Evolutionary conservation across 2,113 vertebrate species (phyloP), one percentile per base, ranked within the genome.

Genomic region (Perccottus glenii): DNA sequence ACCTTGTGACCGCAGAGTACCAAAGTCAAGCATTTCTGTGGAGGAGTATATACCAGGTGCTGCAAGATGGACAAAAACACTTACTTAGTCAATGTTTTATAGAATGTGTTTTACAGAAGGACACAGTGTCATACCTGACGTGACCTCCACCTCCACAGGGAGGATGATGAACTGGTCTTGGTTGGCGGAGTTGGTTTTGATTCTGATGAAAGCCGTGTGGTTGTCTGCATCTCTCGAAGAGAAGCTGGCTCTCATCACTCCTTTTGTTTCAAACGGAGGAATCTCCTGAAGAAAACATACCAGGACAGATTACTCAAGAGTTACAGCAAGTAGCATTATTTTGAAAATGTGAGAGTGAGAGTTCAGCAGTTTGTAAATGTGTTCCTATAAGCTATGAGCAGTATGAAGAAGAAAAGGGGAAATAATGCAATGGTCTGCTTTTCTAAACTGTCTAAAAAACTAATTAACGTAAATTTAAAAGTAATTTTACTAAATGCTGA

Each of bases 231-330:
- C 96, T 90, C 96, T 93, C 4, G 98, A 99, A 0, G 96, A 98
- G 90, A 99, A 99, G 76, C 97, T 99, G 84, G 97, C 98, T 93
- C 98, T 95, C 96, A 99, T 98, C 73, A 99, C 97, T 77, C 96
- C 97, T 86, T 98, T 99, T 14, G 97, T 99, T 93, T 99, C 97
- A 73, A 98, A 99, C 0, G 98, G 98, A 75, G 96, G 96, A 47
- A 99, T 98, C 91, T 99, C 98, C 98, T 99, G 82, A 0, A 60
- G 15, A 84, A 49, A 12, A 52, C 36, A 43, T 6, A 10, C 58
- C 67, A 11, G 42, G 42, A 58, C 19, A 9, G 44, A 27, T 27
- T 27, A 27, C 19, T 27, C 19, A 3, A 27, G 19, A 27, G n/a
- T n/a, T n/a, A n/a, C n/a, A n/a, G n/a, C n/a, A 38, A 38, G 36